A percentile compares a stretch with the other conserved stretches of the same genome.
Conservation (phyloP, 2,113 vertebrate species). For the Ia io region DNA sequence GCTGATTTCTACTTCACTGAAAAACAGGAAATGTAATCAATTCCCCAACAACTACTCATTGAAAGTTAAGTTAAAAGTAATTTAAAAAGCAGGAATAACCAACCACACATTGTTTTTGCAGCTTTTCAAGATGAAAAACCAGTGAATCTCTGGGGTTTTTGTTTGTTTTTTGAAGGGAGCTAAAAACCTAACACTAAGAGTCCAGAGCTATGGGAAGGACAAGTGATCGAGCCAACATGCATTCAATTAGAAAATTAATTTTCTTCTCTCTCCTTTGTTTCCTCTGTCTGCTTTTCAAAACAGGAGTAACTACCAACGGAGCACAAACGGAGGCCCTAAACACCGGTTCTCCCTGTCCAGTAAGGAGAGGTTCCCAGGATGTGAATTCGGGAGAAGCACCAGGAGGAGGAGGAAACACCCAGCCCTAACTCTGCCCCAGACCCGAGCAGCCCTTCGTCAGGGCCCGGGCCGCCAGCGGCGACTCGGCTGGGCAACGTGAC, state of each 20-base stretch:
- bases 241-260: neutral
- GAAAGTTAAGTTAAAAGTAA: slow-evolving; percentile 5
- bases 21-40: neutral
- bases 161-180: neutral
- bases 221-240: neutral
- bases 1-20: neutral
- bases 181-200: slow-evolving; percentile 10
- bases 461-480: neutral
- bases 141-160: neutral
- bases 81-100: neutral
- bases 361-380: neutral
- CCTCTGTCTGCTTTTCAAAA: neutral
- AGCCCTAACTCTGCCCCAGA: neutral
- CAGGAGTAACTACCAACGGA: neutral
- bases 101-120: neutral
- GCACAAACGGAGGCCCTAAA: neutral
- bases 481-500: slow-evolving; percentile 64
- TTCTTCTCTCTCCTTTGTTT: neutral
- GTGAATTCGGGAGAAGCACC: neutral
- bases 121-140: neutral
- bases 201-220: neutral
- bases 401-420: neutral
- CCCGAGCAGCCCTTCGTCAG: too few species aligned
- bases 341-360: neutral
- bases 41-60: neutral